These are phyloP conservation scores for Atrina japonica DNA, from an alignment of 2,888 invertebrate species.

Conservation along the genomic window DNA sequence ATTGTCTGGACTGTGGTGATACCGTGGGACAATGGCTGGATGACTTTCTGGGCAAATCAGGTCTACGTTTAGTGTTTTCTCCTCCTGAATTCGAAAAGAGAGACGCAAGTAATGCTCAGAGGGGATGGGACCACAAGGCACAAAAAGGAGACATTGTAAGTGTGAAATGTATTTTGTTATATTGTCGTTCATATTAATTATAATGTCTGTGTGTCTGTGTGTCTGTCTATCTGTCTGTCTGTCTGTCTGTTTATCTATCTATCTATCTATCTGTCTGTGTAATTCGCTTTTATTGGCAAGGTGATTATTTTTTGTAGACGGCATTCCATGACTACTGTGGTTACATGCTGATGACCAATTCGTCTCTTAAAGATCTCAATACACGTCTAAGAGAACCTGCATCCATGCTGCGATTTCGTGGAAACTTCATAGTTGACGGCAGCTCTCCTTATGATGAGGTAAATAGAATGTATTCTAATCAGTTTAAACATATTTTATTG, in stretches of 20 bases:
- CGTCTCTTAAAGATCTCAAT: constrained; percentile 87
- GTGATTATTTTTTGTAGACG: constrained; percentile 52
- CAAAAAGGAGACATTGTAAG: constrained; percentile 54
- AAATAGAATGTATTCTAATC: background rate
- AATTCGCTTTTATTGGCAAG: background rate
- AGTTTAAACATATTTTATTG: background rate
- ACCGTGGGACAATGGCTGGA: constrained; percentile 70
- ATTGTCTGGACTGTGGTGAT: constrained; percentile 70
- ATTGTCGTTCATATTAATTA: background rate
- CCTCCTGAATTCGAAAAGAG: constrained; percentile 61
- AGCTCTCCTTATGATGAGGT: constrained; percentile 78
- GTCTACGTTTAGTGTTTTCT: constrained; percentile 64
- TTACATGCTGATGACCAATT: constrained; percentile 86
- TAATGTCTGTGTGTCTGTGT: background rate
- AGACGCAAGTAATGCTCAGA: constrained; percentile 57
- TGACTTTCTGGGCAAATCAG: constrained; percentile 61
- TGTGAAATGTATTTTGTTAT: background rate
- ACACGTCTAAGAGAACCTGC: constrained; percentile 83
- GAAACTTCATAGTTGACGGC: constrained; percentile 86
- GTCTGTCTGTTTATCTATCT: too few relatives aligned
- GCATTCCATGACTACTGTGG: constrained; percentile 85
- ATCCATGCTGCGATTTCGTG: constrained; percentile 84
- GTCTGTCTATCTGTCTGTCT: too few relatives aligned
- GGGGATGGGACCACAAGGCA: constrained; percentile 62
- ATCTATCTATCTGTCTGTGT: too few relatives aligned